phyloP scores from a whole-genome alignment of 2,797 vertebrate species.

The Threskiornis aethiopicus region DNA sequence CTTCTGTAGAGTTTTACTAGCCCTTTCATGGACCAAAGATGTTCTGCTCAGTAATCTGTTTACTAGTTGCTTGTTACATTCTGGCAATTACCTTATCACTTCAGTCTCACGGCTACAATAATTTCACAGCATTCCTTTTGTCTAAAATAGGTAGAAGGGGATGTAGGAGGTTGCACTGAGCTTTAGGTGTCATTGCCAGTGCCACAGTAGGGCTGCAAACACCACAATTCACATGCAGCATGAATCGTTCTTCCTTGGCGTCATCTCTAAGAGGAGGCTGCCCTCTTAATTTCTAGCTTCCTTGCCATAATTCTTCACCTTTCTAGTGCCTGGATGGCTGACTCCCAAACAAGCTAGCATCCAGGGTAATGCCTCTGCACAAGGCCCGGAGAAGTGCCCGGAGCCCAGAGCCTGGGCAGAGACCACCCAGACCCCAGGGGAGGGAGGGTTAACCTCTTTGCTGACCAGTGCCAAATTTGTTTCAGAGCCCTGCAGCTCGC shows the following conservation, averaged over 20 bases:
- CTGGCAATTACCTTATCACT: too few relatives aligned
- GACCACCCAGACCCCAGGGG: too few relatives aligned
- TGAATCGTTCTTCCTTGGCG: not conserved
- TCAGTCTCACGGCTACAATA: not conserved
- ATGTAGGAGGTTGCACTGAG: not conserved
- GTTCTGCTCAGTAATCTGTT: not conserved
- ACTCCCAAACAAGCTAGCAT: not conserved
- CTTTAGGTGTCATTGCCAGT: not conserved
- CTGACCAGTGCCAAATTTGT: not conserved
- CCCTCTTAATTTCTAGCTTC: not conserved
- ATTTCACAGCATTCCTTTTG: not conserved
- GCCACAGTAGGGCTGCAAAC: not conserved
- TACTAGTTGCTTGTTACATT: not conserved
- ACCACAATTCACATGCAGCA: not conserved
- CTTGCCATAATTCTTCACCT: not conserved
- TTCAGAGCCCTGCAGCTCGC: not conserved
- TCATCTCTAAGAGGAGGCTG: not conserved
- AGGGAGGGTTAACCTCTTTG: not conserved
- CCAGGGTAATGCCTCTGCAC: not conserved
- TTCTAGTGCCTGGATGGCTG: not conserved
- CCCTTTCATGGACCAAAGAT: not conserved
- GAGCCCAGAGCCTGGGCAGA: not conserved
- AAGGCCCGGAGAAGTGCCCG: not conserved
- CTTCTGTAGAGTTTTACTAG: not conserved
- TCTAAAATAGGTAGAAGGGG: not conserved